Conservation (phyloP, 2,113 vertebrate species). For the Sterrhoptilus dennistouni region DNA sequence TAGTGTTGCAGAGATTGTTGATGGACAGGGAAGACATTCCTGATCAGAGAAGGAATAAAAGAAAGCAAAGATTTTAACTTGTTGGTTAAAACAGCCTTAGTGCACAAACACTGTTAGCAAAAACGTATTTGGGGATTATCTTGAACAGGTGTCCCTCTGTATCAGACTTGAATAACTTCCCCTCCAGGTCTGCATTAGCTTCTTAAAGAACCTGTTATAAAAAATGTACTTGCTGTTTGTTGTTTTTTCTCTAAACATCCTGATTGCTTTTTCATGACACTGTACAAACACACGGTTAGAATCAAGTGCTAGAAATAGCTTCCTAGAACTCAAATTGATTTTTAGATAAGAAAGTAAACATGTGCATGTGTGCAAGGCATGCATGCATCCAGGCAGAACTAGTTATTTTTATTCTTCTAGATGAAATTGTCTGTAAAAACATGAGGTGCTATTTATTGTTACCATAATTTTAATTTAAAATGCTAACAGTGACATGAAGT, state of each 20-base stretch:
- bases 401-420: slow-evolving; percentile 31
- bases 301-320: neutral
- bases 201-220: neutral
- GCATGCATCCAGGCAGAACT: neutral
- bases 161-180: neutral
- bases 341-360: slow-evolving; percentile 24
- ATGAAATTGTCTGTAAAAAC: slow-evolving; percentile 40
- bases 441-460: slow-evolving; percentile 30
- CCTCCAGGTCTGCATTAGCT: neutral
- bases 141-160: neutral
- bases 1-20: neutral
- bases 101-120: neutral
- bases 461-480: slow-evolving; percentile 33
- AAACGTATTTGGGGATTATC: neutral
- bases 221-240: neutral
- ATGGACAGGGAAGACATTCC: neutral
- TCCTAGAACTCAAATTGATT: neutral
- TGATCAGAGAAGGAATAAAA: neutral
- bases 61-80: neutral
- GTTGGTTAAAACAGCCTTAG: neutral
- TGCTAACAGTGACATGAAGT: neutral
- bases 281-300: neutral
- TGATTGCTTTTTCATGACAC: neutral
- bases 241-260: neutral
- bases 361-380: neutral